Conservation (phyloP, 2,113 vertebrate species). For the Tylochromis polylepis region DNA sequence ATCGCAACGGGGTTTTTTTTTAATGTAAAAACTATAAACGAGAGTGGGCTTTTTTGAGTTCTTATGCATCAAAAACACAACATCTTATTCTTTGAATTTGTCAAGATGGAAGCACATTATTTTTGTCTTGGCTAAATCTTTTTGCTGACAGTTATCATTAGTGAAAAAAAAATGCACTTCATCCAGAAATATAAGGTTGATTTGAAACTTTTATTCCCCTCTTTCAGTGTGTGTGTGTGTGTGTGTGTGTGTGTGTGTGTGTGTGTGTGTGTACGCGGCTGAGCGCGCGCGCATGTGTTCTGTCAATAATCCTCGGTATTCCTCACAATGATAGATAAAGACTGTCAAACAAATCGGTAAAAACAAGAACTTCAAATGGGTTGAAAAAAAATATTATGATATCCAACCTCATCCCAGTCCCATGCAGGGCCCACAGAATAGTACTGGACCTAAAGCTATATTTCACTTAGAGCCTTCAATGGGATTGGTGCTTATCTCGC, state of each 20-base stretch:
- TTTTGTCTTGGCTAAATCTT: background rate
- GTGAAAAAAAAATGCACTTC: fast-evolving
- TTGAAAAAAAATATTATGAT: background rate
- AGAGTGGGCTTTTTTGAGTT: background rate
- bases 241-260: background rate
- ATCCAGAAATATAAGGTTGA: background rate
- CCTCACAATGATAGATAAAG: background rate
- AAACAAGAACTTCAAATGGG: background rate
- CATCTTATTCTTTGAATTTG: background rate
- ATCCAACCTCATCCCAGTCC: background rate
- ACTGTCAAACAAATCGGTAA: background rate
- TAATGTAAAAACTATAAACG: background rate
- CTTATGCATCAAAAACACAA: background rate
- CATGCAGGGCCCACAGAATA: slow-evolving; percentile 9
- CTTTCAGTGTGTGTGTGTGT: background rate
- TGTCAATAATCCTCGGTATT: background rate
- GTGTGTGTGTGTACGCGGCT: background rate
- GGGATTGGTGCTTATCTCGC: slow-evolving; percentile 62
- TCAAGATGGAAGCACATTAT: background rate
- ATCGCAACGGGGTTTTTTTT: background rate
- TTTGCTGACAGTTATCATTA: background rate
- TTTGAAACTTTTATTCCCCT: background rate
- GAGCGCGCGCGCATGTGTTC: background rate
- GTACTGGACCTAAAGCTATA: slow-evolving; percentile 12
- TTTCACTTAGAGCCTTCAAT: slow-evolving; percentile 48